Conservation (phyloP, 2,113 vertebrate species). For the Mustela lutreola region DNA sequence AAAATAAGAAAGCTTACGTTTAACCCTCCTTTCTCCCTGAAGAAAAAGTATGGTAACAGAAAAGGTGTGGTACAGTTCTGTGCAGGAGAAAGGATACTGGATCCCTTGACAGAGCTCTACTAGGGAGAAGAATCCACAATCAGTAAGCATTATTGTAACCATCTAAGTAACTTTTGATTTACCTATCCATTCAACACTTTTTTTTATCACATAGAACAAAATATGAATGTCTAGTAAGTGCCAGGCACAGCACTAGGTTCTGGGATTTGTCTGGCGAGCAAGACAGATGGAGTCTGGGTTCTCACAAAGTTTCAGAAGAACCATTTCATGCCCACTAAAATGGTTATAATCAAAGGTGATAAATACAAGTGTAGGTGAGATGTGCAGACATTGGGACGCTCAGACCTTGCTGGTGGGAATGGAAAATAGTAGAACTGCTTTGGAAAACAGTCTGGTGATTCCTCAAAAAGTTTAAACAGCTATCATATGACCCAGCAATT, state of each 20-base stretch:
- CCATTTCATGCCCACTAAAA: not conserved
- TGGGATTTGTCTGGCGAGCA: not conserved
- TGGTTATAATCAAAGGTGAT: not conserved
- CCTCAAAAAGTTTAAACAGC: conserved; percentile 27
- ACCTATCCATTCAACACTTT: not conserved
- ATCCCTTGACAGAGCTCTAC: not conserved
- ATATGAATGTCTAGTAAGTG: conserved; percentile 36
- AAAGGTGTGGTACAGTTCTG: not conserved
- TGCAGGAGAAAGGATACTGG: not conserved
- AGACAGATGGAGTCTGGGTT: not conserved
- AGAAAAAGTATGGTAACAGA: conserved; percentile 24
- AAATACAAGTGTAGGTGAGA: not conserved
- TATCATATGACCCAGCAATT: conserved; percentile 1
- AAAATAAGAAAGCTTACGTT: conserved; percentile 48
- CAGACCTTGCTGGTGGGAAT: not conserved
- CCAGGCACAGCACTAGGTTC: not conserved
- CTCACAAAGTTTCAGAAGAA: conserved; percentile 18
- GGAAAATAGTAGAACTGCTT: conserved; percentile 10
- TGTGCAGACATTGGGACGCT: not conserved
- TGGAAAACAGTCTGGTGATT: not conserved
- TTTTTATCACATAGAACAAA: conserved; percentile 15
- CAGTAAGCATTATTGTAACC: not conserved
- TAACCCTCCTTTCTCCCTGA: conserved; percentile 4
- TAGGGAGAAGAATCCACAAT: not conserved
- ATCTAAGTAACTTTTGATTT: conserved; percentile 24